A percentile compares a stretch with the other conserved stretches of the same genome.
Evolutionary conservation across 2,113 vertebrate genomes (phyloP).

Genomic region (Clarias batrachus): DNA sequence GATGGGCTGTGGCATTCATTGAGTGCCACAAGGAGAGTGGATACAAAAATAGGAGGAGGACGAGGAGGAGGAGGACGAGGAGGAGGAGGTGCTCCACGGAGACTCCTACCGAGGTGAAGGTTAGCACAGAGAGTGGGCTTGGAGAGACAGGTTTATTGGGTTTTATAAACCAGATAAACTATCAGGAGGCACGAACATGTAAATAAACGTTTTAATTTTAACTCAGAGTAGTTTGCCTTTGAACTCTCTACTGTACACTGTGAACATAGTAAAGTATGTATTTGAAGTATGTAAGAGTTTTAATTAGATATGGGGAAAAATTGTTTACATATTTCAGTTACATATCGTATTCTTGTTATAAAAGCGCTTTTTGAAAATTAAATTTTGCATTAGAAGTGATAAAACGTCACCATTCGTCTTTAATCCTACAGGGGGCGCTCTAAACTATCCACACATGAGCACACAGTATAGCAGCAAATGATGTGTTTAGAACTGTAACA

Average conservation of each 20-base stretch:
- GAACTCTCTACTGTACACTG: too few species aligned
- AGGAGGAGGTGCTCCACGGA: background rate
- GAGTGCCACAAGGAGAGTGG: conserved; percentile 61
- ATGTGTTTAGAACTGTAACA: too few species aligned
- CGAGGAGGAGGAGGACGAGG: background rate
- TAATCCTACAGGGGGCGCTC: too few species aligned
- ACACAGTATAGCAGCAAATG: too few species aligned
- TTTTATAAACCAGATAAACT: background rate
- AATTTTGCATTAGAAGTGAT: too few species aligned
- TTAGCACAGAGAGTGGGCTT: background rate
- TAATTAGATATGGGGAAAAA: too few species aligned
- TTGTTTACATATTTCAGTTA: too few species aligned
- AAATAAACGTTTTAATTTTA: background rate
- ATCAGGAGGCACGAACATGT: background rate
- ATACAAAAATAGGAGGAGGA: conserved; percentile 56
- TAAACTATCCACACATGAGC: too few species aligned
- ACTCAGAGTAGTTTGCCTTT: background rate
- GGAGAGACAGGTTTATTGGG: background rate
- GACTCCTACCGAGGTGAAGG: background rate
- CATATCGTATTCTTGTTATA: too few species aligned
- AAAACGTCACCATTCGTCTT: too few species aligned
- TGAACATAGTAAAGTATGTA: too few species aligned
- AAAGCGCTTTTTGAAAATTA: too few species aligned
- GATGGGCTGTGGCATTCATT: conserved; percentile 67
- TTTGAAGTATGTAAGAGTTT: background rate